Evolutionary conservation across 2,888 invertebrate species (phyloP).

Genomic region (Vanessa cardui): DNA sequence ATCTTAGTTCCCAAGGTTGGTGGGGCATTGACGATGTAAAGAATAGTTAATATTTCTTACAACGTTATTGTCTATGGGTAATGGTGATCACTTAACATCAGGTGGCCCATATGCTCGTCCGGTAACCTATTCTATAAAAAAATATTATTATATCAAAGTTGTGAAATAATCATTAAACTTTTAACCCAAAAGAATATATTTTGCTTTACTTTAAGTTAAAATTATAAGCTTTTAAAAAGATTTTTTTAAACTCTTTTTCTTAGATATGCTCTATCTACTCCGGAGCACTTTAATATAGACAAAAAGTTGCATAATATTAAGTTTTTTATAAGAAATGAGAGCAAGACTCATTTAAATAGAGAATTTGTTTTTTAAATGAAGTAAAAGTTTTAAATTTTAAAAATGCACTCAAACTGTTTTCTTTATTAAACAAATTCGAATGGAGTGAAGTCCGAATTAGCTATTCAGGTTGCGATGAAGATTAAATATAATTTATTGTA

Average conservation of each 20-base stretch:
- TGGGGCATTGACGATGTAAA: no score
- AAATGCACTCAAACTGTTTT: constrained; percentile 28
- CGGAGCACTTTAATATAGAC: constrained; percentile 3
- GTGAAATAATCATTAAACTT: no score
- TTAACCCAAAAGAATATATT: no score
- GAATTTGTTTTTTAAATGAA: constrained; percentile 31
- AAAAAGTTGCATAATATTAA: constrained; percentile 12
- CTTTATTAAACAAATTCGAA: constrained; percentile 22
- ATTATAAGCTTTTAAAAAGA: no score
- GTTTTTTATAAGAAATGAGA: constrained; percentile 19
- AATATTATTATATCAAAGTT: no score
- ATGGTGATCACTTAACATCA: no score
- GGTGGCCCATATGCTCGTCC: no score
- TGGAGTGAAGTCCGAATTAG: constrained; percentile 16
- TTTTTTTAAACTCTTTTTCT: background rate
- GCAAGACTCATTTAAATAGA: constrained; percentile 18
- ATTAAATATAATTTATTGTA: background rate
- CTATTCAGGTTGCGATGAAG: constrained; percentile 15
- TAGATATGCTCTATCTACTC: background rate
- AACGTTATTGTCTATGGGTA: no score
- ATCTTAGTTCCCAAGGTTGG: no score
- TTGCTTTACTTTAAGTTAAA: no score
- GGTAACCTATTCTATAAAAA: no score
- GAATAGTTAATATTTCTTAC: no score
- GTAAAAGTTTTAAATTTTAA: constrained; percentile 18